Evolutionary conservation across 2,888 invertebrate genomes (phyloP).

Genomic region (Erynnis tages): DNA sequence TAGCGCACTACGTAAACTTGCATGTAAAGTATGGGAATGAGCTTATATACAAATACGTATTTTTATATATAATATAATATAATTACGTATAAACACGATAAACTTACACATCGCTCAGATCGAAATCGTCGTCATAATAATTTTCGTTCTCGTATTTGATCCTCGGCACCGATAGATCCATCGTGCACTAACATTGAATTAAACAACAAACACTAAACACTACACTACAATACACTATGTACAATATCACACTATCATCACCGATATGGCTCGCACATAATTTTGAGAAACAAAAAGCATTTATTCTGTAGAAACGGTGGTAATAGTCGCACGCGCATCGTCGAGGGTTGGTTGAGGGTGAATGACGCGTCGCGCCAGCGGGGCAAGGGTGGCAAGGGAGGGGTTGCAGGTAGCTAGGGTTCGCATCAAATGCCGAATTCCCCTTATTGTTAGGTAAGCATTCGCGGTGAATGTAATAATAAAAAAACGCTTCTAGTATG

Average conservation of each 20-base stretch:
- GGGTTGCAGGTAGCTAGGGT: conserved; percentile 63
- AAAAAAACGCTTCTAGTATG: conserved; percentile 43
- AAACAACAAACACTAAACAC: conserved; percentile 29
- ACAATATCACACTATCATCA: conserved; percentile 41
- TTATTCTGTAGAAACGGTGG: conserved; percentile 19
- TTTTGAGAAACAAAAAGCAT: conserved; percentile 31
- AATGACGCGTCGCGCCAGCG: conserved; percentile 45
- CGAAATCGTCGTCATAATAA: conserved; percentile 52
- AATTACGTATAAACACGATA: not conserved
- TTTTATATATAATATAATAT: no score
- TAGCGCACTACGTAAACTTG: no score
- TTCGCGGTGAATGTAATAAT: conserved; percentile 44
- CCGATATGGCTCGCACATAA: conserved; percentile 30
- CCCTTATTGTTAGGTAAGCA: conserved; percentile 46
- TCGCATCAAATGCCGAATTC: conserved; percentile 54
- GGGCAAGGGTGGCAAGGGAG: conserved; percentile 28
- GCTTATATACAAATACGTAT: no score
- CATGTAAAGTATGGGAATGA: no score
- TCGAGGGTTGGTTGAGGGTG: conserved; percentile 56
- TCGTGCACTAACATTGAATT: conserved; percentile 37
- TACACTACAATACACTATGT: conserved; percentile 38
- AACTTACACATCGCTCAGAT: conserved; percentile 46
- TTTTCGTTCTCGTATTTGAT: conserved; percentile 59
- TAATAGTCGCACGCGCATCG: conserved; percentile 56
- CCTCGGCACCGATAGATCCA: conserved; percentile 70